These are phyloP conservation scores for Lithophane socia DNA, from an alignment of 2,888 invertebrate species.

Conservation along the genomic window DNA sequence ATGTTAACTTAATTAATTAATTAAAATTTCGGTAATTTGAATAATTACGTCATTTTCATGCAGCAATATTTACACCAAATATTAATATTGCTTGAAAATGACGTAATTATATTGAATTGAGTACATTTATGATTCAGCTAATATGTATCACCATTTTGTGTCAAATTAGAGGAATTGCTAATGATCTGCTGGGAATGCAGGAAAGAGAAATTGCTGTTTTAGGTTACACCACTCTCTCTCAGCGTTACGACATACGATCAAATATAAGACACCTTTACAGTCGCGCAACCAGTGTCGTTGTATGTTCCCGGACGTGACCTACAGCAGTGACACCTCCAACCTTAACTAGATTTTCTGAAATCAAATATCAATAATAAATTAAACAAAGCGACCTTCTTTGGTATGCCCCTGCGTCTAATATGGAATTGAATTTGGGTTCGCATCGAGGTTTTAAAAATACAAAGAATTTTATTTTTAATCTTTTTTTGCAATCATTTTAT, in stretches of 20 bases:
- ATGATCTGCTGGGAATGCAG: no score
- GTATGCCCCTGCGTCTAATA: slow-evolving; percentile 6
- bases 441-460: slow-evolving; percentile 4
- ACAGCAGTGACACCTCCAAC: slow-evolving; percentile 25
- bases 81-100: no score
- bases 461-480: slow-evolving; percentile 1
- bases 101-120: no score
- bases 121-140: no score
- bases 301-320: slow-evolving; percentile 44
- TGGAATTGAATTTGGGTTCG: slow-evolving; percentile 20
- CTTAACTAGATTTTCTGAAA: slow-evolving; percentile 52
- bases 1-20: no score
- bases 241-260: slow-evolving; percentile 32
- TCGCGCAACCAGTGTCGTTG: slow-evolving; percentile 45
- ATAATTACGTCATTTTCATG: no score
- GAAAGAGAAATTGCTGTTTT: no score
- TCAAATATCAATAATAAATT: slow-evolving; percentile 57
- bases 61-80: no score
- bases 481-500: neutral
- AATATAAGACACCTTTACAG: slow-evolving; percentile 32
- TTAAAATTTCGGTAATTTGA: no score
- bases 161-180: no score
- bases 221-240: slow-evolving; percentile 4
- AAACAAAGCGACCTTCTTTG: slow-evolving; percentile 34
- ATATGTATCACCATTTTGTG: no score